phyloP scores from a whole-genome alignment of 2,888 invertebrate species.

The Tipula confusa region DNA sequence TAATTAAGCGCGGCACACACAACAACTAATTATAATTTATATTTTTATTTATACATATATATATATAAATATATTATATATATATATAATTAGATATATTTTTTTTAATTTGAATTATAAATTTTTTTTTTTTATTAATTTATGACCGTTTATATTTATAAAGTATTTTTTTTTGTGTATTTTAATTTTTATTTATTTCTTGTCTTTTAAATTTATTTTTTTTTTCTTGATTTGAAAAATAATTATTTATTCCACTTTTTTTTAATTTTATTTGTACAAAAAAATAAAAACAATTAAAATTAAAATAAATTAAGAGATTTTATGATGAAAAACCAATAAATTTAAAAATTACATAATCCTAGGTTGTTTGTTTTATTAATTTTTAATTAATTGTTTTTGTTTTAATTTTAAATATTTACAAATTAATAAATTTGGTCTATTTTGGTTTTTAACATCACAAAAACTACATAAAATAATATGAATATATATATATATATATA shows the following conservation, averaged over 20 bases:
- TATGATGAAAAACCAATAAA: conserved; percentile 20
- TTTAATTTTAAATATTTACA: not conserved
- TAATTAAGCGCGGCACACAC: conserved; percentile 35
- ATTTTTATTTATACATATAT: not conserved
- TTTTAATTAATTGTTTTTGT: not conserved
- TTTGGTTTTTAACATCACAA: conserved; percentile 25
- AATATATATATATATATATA: not conserved
- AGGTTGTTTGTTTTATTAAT: not conserved
- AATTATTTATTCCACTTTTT: conserved; percentile 15
- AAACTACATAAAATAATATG: not conserved
- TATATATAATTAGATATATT: not conserved
- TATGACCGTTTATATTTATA: conserved; percentile 28
- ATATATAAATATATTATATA: no score
- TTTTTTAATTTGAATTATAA: not conserved
- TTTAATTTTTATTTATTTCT: not conserved
- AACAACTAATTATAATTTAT: conserved; percentile 34
- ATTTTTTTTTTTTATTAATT: conserved; percentile 31
- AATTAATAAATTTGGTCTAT: conserved; percentile 25
- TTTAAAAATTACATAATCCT: conserved; percentile 3
- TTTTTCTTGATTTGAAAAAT: conserved; percentile 31
- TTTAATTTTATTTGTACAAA: not conserved
- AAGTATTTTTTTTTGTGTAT: not conserved
- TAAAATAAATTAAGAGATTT: conserved; percentile 3
- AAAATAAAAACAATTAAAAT: not conserved
- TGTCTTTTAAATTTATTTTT: conserved; percentile 30